Evolutionary conservation across 2,888 invertebrate species (phyloP).

Genomic region (Drosophila tripunctata): DNA sequence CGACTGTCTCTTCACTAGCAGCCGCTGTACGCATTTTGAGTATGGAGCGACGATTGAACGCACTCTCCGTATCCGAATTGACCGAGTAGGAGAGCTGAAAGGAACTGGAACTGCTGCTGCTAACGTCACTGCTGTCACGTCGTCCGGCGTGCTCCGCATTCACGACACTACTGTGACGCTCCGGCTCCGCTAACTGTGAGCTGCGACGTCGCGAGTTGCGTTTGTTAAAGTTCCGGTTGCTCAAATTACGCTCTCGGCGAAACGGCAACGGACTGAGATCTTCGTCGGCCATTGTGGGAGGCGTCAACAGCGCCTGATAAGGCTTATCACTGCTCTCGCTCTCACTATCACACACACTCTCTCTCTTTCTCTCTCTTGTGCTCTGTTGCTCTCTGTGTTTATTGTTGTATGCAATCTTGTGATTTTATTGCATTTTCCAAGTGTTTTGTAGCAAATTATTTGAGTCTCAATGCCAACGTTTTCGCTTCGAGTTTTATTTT

Average conservation of each 20-base stretch:
- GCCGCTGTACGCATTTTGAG: slow-evolving; percentile 71
- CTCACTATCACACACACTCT: background rate
- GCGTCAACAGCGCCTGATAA: slow-evolving; percentile 43
- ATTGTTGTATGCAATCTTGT: slow-evolving; percentile 4
- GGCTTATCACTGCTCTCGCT: slow-evolving; percentile 52
- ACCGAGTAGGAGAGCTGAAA: slow-evolving; percentile 81
- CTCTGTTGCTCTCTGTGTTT: background rate
- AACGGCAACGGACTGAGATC: slow-evolving; percentile 80
- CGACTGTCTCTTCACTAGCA: slow-evolving; percentile 1
- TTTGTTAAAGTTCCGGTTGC: slow-evolving; percentile 80
- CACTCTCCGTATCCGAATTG: slow-evolving; percentile 80
- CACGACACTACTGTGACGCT: slow-evolving; percentile 46
- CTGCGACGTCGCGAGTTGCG: slow-evolving; percentile 75
- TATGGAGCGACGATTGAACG: slow-evolving; percentile 73
- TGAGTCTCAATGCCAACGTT: slow-evolving; percentile 2
- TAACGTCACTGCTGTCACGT: slow-evolving; percentile 43
- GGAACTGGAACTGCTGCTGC: slow-evolving; percentile 66
- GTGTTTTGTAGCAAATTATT: background rate
- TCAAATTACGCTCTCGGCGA: slow-evolving; percentile 80
- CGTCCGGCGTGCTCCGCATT: slow-evolving; percentile 51
- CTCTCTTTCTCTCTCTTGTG: background rate
- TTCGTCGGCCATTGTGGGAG: slow-evolving; percentile 71
- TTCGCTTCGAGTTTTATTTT: slow-evolving; percentile 16
- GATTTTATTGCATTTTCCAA: slow-evolving; percentile 3
- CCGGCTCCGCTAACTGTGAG: slow-evolving; percentile 49